phyloP scores from a whole-genome alignment of 2,888 invertebrate species.

The Cerastis leucographa region DNA sequence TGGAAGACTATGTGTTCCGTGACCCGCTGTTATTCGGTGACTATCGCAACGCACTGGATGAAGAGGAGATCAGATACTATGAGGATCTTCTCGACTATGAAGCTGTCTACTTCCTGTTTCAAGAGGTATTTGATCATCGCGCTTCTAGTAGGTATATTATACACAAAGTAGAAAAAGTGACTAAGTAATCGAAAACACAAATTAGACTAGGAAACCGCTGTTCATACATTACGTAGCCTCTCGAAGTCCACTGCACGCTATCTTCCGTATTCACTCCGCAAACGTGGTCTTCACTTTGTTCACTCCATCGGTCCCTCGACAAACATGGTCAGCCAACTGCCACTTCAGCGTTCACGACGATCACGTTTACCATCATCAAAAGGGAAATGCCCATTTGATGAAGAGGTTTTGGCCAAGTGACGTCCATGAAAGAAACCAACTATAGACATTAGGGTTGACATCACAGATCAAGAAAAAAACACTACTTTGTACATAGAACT shows the following conservation, averaged over 20 bases:
- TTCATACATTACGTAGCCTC: neutral
- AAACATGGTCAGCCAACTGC: neutral
- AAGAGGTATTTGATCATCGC: conserved; percentile 91
- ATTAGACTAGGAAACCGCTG: neutral
- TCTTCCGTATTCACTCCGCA: no score
- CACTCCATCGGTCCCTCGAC: neutral
- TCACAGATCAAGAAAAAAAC: no score
- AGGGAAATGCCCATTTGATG: no score
- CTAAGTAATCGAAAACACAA: neutral
- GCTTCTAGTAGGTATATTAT: neutral
- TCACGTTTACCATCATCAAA: neutral
- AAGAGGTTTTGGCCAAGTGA: no score
- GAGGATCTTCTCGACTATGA: conserved; percentile 97
- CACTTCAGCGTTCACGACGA: neutral
- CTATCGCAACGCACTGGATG: conserved; percentile 95
- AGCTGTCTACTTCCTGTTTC: conserved; percentile 96
- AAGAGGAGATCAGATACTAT: conserved; percentile 94
- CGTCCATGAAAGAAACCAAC: no score
- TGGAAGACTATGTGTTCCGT: conserved; percentile 93
- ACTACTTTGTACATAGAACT: no score
- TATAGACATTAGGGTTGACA: no score
- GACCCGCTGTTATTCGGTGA: conserved; percentile 97
- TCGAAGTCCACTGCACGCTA: neutral
- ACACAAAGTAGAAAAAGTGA: neutral
- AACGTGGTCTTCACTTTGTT: neutral